Evolutionary conservation across 2,797 vertebrate genomes (phyloP).

Genomic region (Smutsia temminckii): DNA sequence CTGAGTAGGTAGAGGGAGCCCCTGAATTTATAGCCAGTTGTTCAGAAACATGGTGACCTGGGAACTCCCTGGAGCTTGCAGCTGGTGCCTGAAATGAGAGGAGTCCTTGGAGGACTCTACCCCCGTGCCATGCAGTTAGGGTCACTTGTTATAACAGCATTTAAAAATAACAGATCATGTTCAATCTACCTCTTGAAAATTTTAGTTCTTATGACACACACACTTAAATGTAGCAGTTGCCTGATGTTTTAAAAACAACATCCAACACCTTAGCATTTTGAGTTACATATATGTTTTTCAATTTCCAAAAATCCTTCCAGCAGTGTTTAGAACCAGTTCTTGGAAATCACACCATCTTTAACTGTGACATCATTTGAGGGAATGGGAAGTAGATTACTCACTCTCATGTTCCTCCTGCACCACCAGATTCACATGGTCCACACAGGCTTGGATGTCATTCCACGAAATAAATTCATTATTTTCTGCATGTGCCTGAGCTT

Average conservation of each 20-base stretch:
- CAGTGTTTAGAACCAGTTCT: not conserved
- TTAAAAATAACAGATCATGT: not conserved
- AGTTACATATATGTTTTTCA: not conserved
- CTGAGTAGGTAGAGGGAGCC: not conserved
- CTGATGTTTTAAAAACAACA: not conserved
- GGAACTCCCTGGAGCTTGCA: not conserved
- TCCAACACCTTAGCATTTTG: not conserved
- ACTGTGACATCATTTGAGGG: rapidly evolving
- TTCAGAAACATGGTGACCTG: not conserved
- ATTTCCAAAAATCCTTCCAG: not conserved
- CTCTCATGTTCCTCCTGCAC: slow-evolving; percentile 96
- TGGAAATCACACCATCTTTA: not conserved
- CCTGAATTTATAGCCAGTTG: not conserved
- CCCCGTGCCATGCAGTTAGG: not conserved
- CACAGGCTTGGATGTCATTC: slow-evolving; percentile 97
- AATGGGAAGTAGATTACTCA: slow-evolving; percentile 82
- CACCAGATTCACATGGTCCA: slow-evolving; percentile 93
- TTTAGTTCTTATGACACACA: not conserved
- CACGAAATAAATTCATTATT: slow-evolving; percentile 93
- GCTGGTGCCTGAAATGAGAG: not conserved
- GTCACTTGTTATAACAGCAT: not conserved
- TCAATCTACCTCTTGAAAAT: not conserved
- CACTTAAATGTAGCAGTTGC: not conserved
- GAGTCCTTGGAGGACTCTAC: not conserved
- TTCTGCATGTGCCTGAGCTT: slow-evolving; percentile 87